Percentiles rank a stretch among this genome's conserved stretches.
phyloP scores from a whole-genome alignment of 2,797 vertebrate genomes.

The Avahi laniger region DNA sequence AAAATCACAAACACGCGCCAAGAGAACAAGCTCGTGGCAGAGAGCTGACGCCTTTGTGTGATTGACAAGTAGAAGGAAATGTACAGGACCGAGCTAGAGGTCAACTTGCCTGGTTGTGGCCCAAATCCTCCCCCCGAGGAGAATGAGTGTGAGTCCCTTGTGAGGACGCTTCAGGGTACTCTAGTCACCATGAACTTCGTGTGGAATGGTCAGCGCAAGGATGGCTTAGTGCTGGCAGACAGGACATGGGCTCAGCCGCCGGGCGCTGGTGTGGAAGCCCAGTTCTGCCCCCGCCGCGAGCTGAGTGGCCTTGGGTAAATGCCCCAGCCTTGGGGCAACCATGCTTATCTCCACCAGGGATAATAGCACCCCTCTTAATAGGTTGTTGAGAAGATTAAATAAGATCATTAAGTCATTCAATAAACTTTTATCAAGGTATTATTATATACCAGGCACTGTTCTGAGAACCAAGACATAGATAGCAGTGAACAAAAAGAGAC shows the following conservation, averaged over 20 bases:
- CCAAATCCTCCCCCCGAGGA: neutral
- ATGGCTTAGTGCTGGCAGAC: rapidly evolving
- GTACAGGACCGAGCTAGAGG: neutral
- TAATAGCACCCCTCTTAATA: neutral
- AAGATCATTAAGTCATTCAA: neutral
- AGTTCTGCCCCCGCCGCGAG: neutral
- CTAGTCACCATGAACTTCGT: neutral
- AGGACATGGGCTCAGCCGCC: neutral
- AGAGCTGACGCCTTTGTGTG: neutral
- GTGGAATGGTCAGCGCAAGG: neutral
- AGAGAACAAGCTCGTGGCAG: neutral
- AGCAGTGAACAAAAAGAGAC: neutral
- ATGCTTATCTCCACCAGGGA: neutral
- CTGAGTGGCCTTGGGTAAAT: neutral
- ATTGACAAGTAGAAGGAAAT: neutral
- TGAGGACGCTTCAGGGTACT: neutral
- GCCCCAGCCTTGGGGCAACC: neutral
- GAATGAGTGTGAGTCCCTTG: neutral
- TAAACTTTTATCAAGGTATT: neutral
- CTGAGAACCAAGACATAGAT: neutral
- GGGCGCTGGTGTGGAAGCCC: neutral
- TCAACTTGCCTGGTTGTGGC: neutral
- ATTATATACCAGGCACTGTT: neutral
- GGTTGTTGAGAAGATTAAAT: neutral
- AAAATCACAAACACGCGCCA: neutral